phyloP scores from a whole-genome alignment of 2,113 vertebrate genomes.

The Dunckerocampus dactyliophorus region DNA sequence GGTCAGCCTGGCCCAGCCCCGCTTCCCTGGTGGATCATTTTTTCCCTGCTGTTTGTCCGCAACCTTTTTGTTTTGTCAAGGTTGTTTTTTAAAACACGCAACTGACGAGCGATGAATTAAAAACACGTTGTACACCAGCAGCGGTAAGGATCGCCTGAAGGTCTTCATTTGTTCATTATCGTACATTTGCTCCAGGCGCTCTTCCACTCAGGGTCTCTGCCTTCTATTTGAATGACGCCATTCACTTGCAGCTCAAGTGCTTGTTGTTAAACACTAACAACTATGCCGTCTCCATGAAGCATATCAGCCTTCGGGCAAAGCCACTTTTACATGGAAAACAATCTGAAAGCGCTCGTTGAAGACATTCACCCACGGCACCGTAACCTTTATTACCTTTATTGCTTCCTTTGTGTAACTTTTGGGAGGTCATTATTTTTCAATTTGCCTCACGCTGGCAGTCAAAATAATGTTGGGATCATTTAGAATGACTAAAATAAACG shows the following conservation, averaged over 20 bases:
- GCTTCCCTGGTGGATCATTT: conserved; percentile 25
- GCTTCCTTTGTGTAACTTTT: background rate
- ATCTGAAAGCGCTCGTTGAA: background rate
- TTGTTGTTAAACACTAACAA: background rate
- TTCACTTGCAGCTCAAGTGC: background rate
- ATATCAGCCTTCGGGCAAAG: conserved; percentile 1
- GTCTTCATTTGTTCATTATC: conserved; percentile 40
- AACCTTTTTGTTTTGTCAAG: conserved; percentile 29
- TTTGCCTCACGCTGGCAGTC: conserved; percentile 4
- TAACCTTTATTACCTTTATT: conserved; percentile 5
- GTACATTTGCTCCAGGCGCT: conserved; percentile 30
- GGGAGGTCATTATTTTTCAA: conserved; percentile 11
- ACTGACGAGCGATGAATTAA: conserved; percentile 25
- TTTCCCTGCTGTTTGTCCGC: conserved; percentile 17
- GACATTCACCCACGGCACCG: background rate
- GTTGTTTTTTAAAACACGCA: conserved; percentile 34
- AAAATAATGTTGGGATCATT: background rate
- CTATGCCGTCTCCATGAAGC: background rate
- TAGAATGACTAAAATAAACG: background rate
- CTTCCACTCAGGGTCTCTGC: conserved; percentile 1
- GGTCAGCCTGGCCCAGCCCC: conserved; percentile 25
- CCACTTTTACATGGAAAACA: conserved; percentile 7
- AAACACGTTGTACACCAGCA: conserved; percentile 11
- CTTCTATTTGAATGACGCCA: conserved; percentile 1
- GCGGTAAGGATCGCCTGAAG: conserved; percentile 30